Evolutionary conservation across 1,140 invertebrate species (phyloP).

Genomic region (Drosophila nigromelanica): DNA sequence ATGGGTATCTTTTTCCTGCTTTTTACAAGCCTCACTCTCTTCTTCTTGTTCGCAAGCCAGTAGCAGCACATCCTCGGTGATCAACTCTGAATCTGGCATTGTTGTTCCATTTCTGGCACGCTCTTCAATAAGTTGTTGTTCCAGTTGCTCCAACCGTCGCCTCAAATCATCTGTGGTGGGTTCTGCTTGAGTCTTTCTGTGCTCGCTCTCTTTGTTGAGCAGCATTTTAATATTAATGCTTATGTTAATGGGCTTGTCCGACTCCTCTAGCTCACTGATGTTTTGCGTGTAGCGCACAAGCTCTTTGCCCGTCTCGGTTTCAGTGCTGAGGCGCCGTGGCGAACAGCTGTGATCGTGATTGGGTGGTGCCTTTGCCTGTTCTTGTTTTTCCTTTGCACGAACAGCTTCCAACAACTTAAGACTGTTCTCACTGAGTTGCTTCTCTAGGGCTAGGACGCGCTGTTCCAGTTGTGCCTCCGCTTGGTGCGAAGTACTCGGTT

Average conservation of each 20-base stretch:
- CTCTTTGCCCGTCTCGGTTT: slow-evolving; percentile 72
- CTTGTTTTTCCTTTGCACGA: slow-evolving; percentile 35
- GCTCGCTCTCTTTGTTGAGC: slow-evolving; percentile 66
- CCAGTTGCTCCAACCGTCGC: slow-evolving; percentile 58
- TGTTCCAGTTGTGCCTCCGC: slow-evolving; percentile 63
- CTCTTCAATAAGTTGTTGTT: slow-evolving; percentile 62
- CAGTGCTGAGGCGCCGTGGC: slow-evolving; percentile 51
- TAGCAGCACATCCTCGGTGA: background rate
- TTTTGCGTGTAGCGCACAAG: slow-evolving; percentile 73
- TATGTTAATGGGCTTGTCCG: slow-evolving; percentile 77
- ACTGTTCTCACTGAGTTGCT: slow-evolving; percentile 78
- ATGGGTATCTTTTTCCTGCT: slow-evolving; percentile 55
- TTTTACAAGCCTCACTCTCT: slow-evolving; percentile 38
- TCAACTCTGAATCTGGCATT: slow-evolving; percentile 15
- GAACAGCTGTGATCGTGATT: slow-evolving; percentile 26
- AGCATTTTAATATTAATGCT: slow-evolving; percentile 82
- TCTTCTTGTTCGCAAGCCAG: background rate
- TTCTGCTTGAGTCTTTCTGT: slow-evolving; percentile 33
- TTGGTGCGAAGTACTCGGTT: slow-evolving; percentile 65
- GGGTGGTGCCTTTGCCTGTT: slow-evolving; percentile 2
- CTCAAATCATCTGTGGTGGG: slow-evolving; percentile 63
- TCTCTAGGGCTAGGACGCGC: slow-evolving; percentile 73
- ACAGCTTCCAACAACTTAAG: slow-evolving; percentile 70
- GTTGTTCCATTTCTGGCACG: slow-evolving; percentile 51
- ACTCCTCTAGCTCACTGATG: slow-evolving; percentile 66